These are phyloP conservation scores for Siniperca obscura DNA, from an alignment of 2,797 vertebrate genomes.

Conservation along the genomic window DNA sequence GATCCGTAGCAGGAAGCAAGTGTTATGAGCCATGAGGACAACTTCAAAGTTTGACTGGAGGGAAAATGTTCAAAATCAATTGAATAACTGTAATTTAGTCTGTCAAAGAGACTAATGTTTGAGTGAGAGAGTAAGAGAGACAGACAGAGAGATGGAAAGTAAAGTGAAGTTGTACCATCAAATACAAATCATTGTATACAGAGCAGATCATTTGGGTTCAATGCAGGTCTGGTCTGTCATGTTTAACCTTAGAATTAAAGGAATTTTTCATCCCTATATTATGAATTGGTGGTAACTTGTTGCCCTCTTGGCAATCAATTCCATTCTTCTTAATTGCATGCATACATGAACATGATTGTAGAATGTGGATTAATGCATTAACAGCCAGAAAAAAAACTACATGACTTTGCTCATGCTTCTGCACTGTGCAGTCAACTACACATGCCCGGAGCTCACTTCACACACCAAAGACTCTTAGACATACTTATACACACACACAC, in stretches of 20 bases:
- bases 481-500: too few relatives aligned
- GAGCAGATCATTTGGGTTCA: neutral
- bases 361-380: neutral
- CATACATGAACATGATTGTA: neutral
- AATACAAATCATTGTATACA: neutral
- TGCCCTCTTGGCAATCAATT: constrained; percentile 1
- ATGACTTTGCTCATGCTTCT: neutral
- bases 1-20: neutral
- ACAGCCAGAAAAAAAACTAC: neutral
- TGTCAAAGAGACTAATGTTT: constrained; percentile 26
- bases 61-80: constrained; percentile 30
- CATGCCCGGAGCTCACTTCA: neutral
- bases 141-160: neutral
- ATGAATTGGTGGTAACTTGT: constrained; percentile 9
- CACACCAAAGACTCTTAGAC: too few relatives aligned
- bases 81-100: constrained; percentile 26
- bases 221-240: neutral
- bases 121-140: neutral
- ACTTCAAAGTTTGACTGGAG: constrained; percentile 28
- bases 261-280: neutral
- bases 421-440: neutral
- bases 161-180: neutral
- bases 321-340: neutral
- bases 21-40: neutral
- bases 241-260: too few relatives aligned